Evolutionary conservation across 2,797 vertebrate genomes (phyloP), one percentile per base, ranked within the genome.

Genomic region (Halcyon leucocephala): DNA sequence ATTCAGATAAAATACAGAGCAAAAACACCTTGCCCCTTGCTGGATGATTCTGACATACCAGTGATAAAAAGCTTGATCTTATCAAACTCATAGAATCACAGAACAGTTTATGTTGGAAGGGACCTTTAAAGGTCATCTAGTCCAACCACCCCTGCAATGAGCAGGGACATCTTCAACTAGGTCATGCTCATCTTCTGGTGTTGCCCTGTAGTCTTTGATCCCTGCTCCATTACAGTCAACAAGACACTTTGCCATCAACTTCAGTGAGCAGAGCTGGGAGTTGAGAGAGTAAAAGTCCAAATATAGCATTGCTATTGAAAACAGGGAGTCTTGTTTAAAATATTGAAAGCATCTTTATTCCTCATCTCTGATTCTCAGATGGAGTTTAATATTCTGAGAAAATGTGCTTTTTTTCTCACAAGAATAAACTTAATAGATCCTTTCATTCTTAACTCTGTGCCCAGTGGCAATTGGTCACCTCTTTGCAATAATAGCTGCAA

Each of bases 371-470:
- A 35, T 90, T 18, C 61, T 93, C 52, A 73, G 20, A 89, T 61
- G 90, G 90, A 87, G 77, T 92, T 82, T 77, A 86, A 80, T 62
- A 64, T 90, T 73, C 78, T 90, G 77, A 93, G 55, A 64, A 95
- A 92, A 90, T 33, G 60, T 88, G 77, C 42, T 8, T 91, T 83
- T 41, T 24, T n/a, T 93, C 87, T 94, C 83, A 94, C 82, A 57
- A 82, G 86, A 89, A 62, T 78, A 95, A 92, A 71, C 93, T 92
- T 94, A 93, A 93, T 95, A 90, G 91, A 95, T 92, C 91, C 83
- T 82, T 95, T 96, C 55, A 80, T 94, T 96, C 94, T 80, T 67
- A 93, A 82, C 52, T 82, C 62, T 66, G n/a, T 89, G 52, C 76
- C 91, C 48, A 24, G 95, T 95, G 95, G 94, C 92, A 85, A 83